Evolutionary conservation across 2,888 invertebrate genomes (phyloP).

Genomic region (Ditula angustiorana): DNA sequence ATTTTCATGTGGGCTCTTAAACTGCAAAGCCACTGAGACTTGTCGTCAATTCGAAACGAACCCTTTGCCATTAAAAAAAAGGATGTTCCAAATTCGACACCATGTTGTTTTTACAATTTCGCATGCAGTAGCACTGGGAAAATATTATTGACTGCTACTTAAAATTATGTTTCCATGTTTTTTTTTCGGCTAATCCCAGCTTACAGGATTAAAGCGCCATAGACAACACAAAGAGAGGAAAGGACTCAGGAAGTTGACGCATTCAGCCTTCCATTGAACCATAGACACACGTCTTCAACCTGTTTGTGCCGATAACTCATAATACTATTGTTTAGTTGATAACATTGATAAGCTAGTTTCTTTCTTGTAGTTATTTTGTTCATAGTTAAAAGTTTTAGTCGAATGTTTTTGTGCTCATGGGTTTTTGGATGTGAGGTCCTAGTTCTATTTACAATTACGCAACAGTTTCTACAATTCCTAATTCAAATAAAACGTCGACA

Average conservation of each 20-base stretch:
- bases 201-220: conserved; percentile 50
- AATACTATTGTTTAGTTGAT: conserved; percentile 66
- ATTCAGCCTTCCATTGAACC: conserved; percentile 58
- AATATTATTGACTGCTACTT: conserved; percentile 33
- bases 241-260: conserved; percentile 77
- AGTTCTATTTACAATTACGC: conserved; percentile 10
- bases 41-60: too few species aligned
- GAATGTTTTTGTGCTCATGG: neutral
- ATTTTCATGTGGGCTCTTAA: too few species aligned
- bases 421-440: neutral
- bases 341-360: conserved; percentile 55
- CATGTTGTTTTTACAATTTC: conserved; percentile 6
- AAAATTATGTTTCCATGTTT: conserved; percentile 56
- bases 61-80: neutral
- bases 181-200: conserved; percentile 63
- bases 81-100: neutral
- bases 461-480: neutral
- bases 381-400: neutral
- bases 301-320: conserved; percentile 64
- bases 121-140: conserved; percentile 24
- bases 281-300: conserved; percentile 46
- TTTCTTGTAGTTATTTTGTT: conserved; percentile 5
- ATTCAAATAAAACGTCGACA: too few species aligned
- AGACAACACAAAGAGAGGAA: conserved; percentile 53
- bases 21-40: too few species aligned